Conservation (phyloP, 92 coral and sea anemone species). For the Anthopleura xanthogrammica region DNA sequence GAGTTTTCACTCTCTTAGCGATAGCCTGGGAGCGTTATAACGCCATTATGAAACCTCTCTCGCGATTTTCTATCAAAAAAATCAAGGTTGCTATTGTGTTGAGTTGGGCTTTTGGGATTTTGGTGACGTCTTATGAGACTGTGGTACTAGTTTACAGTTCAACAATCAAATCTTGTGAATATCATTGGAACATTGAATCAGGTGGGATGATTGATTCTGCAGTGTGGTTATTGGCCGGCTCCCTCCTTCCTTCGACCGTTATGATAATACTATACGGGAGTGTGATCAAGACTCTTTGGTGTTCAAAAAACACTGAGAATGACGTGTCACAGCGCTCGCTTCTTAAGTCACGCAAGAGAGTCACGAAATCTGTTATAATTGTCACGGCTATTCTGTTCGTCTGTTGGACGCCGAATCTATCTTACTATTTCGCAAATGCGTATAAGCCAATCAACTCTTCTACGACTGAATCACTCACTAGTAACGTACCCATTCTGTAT, state of each 20-base stretch:
- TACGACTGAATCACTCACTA: background rate
- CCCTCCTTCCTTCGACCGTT: constrained; percentile 36
- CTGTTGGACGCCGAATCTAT: constrained; percentile 54
- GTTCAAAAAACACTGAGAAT: constrained; percentile 6
- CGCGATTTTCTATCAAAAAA: constrained; percentile 44
- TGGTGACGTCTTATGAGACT: constrained; percentile 32
- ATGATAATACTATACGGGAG: constrained; percentile 51
- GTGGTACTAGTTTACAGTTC: constrained; percentile 17
- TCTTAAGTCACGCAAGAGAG: constrained; percentile 57
- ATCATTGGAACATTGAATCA: constrained; percentile 18
- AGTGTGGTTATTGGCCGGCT: constrained; percentile 40
- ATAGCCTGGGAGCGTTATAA: constrained; percentile 67
- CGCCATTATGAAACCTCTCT: constrained; percentile 56
- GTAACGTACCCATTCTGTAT: constrained; percentile 31
- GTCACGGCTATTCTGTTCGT: constrained; percentile 48
- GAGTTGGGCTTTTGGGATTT: constrained; percentile 32
- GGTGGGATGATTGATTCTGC: constrained; percentile 25
- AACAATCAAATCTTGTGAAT: constrained; percentile 25
- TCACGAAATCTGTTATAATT: constrained; percentile 48
- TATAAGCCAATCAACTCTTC: constrained; percentile 1
- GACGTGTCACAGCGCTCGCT: constrained; percentile 51
- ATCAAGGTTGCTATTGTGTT: constrained; percentile 23
- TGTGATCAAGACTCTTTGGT: constrained; percentile 52
- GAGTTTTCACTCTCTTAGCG: constrained; percentile 38
- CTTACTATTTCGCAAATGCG: background rate